A percentile compares a stretch with the other conserved stretches of the same genome.
Evolutionary conservation across 2,113 vertebrate species (phyloP).

Genomic region (Dolichotis patagonum): DNA sequence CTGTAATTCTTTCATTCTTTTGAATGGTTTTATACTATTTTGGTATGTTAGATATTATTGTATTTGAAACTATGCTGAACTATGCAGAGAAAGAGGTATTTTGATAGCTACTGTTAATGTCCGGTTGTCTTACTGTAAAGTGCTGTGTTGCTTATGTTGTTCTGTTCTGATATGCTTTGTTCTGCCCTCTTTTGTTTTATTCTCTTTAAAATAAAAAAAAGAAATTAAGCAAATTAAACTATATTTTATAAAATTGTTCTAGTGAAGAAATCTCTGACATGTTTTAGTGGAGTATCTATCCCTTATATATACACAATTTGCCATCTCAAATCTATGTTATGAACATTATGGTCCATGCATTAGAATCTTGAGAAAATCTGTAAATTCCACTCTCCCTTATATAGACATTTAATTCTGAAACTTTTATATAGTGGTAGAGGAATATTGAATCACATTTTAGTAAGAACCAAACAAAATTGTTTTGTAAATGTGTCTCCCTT

Average conservation of each 20-base stretch:
- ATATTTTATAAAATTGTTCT: not conserved
- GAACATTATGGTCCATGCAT: not conserved
- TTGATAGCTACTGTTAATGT: no score
- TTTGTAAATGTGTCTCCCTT: not conserved
- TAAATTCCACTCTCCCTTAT: not conserved
- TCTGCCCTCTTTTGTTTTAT: no score
- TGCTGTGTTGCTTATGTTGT: no score
- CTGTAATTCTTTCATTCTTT: no score
- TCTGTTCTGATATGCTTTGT: no score
- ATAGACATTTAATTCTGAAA: not conserved
- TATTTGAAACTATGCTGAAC: no score
- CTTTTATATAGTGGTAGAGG: not conserved
- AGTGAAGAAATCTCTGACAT: constrained; percentile 21
- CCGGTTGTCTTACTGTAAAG: no score
- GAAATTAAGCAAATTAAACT: constrained; percentile 29
- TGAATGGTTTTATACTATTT: no score
- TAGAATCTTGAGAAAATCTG: not conserved
- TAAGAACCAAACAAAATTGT: not conserved
- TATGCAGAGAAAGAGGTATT: no score
- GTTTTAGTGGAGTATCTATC: not conserved
- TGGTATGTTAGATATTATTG: no score
- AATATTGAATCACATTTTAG: not conserved
- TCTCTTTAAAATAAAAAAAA: no score
- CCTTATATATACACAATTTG: not conserved
- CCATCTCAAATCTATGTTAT: constrained; percentile 8